Evolutionary conservation across 2,888 invertebrate species (phyloP).

Genomic region (Digitonthophagus gazella): DNA sequence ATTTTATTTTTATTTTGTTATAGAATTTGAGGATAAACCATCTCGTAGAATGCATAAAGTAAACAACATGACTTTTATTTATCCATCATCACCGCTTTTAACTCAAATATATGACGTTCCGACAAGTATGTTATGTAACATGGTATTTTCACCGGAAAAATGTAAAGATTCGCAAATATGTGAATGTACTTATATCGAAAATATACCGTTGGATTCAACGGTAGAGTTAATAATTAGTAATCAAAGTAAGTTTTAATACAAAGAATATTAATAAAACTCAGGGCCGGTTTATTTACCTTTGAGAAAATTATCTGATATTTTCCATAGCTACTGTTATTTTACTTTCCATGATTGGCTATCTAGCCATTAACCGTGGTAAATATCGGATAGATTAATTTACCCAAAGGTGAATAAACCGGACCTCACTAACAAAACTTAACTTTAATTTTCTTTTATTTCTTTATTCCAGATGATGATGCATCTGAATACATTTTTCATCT

Average conservation of each 20-base stretch:
- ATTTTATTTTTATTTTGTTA: not conserved
- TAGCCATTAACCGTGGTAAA: too few species aligned
- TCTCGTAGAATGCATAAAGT: constrained; percentile 45
- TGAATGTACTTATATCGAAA: constrained; percentile 73
- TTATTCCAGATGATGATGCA: constrained; percentile 57
- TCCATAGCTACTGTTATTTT: not conserved
- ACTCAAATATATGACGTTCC: constrained; percentile 67
- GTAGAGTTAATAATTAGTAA: constrained; percentile 75
- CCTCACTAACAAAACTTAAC: not conserved
- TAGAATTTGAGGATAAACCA: not conserved
- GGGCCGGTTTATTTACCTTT: too few species aligned
- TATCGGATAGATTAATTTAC: too few species aligned
- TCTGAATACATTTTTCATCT: constrained; percentile 71
- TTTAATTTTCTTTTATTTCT: not conserved
- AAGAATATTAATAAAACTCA: not conserved
- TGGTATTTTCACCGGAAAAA: constrained; percentile 39
- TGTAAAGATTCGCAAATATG: constrained; percentile 54
- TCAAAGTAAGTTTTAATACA: constrained; percentile 59
- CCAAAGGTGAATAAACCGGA: too few species aligned
- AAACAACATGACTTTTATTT: constrained; percentile 73
- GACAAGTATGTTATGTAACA: constrained; percentile 55
- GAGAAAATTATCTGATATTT: too few species aligned
- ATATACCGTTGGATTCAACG: constrained; percentile 63
- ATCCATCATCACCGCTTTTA: constrained; percentile 74
- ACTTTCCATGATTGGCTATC: not conserved